Evolutionary conservation across 2,888 invertebrate genomes (phyloP).

Genomic region (Eupithecia tripunctaria): DNA sequence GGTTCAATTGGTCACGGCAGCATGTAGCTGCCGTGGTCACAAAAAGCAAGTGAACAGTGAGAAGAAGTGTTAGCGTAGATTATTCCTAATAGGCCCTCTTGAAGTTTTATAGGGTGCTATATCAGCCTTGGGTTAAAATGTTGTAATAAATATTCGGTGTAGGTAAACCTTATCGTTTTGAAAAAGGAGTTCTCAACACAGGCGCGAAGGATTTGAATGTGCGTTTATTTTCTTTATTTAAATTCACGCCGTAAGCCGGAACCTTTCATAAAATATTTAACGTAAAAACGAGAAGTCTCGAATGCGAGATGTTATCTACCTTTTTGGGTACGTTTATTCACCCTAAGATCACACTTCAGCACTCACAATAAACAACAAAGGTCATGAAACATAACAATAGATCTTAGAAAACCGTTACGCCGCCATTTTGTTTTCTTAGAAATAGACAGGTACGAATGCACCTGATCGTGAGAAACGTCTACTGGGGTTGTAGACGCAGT

Average conservation of each 20-base stretch:
- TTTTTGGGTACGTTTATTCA: constrained; percentile 37
- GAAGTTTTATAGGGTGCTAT: constrained; percentile 55
- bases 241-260: constrained; percentile 10
- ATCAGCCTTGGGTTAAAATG: constrained; percentile 44
- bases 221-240: constrained; percentile 13
- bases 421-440: constrained; percentile 62
- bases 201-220: constrained; percentile 13
- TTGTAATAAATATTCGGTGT: constrained; percentile 49
- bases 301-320: constrained; percentile 27
- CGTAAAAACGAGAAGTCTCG: constrained; percentile 15
- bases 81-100: constrained; percentile 2
- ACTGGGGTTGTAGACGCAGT: constrained; percentile 16
- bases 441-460: constrained; percentile 64
- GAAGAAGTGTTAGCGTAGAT: neutral
- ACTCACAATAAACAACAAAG: constrained; percentile 52
- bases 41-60: too few relatives aligned
- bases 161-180: constrained; percentile 39
- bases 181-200: constrained; percentile 35
- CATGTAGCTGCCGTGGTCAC: too few relatives aligned
- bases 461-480: constrained; percentile 70
- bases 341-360: constrained; percentile 51
- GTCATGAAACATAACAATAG: constrained; percentile 55
- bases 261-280: constrained; percentile 22
- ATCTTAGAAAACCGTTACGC: constrained; percentile 62
- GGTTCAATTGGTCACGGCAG: too few relatives aligned